These are phyloP conservation scores for Denticeps clupeoides DNA, from an alignment of 2,797 vertebrate species.

Conservation along the genomic window DNA sequence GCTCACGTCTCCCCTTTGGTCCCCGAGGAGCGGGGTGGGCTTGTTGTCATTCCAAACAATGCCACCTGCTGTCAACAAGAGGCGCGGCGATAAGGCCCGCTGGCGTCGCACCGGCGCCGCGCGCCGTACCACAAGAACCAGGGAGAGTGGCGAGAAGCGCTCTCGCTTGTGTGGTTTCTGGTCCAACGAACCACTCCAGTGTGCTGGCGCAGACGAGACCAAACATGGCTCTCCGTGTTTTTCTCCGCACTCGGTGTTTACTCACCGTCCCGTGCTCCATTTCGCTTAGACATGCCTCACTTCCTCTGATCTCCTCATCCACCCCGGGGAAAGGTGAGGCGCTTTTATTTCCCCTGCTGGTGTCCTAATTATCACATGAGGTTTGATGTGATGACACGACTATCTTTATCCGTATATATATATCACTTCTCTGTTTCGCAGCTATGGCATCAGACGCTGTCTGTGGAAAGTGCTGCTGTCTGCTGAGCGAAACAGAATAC, in stretches of 20 bases:
- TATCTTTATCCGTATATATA: not conserved
- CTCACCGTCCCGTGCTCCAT: slow-evolving; percentile 16
- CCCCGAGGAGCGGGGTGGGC: slow-evolving; percentile 3
- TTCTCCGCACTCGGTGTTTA: too few relatives aligned
- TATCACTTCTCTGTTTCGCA: not conserved
- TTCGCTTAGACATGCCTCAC: slow-evolving; percentile 8
- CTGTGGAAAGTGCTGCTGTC: too few relatives aligned
- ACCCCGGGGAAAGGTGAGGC: not conserved
- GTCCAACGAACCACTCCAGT: not conserved
- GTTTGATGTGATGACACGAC: not conserved
- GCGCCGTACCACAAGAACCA: too few relatives aligned
- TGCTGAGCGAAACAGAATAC: too few relatives aligned
- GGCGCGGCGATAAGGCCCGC: not conserved
- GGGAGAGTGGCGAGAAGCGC: too few relatives aligned
- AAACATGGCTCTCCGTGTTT: not conserved
- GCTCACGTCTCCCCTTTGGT: not conserved
- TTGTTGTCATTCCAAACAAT: slow-evolving; percentile 25
- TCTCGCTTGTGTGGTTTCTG: slow-evolving; percentile 2
- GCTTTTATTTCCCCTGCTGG: not conserved
- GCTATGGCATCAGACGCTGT: not conserved
- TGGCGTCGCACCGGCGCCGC: too few relatives aligned
- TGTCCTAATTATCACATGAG: slow-evolving; percentile 1
- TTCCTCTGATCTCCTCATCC: not conserved
- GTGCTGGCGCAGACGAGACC: not conserved
- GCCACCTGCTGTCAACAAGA: not conserved